Evolutionary conservation across 2,113 vertebrate genomes (phyloP).

Genomic region (Syngnathus scovelli): DNA sequence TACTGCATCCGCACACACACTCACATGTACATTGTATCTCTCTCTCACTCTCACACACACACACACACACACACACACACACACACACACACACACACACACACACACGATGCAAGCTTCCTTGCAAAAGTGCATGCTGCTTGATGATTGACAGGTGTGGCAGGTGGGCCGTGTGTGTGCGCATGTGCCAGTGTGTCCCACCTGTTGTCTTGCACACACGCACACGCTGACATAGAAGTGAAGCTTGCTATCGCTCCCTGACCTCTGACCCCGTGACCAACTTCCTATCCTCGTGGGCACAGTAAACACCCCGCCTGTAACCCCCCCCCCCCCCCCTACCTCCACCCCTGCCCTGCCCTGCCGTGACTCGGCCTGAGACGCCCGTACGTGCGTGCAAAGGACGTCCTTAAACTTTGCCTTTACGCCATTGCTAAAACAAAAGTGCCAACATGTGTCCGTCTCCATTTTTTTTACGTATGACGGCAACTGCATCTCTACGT

Average conservation of each 20-base stretch:
- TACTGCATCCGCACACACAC: neutral
- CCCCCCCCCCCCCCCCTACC: too few relatives aligned
- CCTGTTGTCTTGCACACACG: neutral
- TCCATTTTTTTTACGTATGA: neutral
- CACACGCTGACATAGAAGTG: too few relatives aligned
- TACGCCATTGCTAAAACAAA: too few relatives aligned
- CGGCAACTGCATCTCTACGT: too few relatives aligned
- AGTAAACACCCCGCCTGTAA: neutral
- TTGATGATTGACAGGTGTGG: neutral
- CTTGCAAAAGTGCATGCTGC: conserved; percentile 61
- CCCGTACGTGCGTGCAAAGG: too few relatives aligned
- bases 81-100: conserved; percentile 71
- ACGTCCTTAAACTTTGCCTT: too few relatives aligned
- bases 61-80: conserved; percentile 70
- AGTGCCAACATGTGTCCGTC: too few relatives aligned
- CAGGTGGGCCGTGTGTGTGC: neutral
- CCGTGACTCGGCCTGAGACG: too few relatives aligned
- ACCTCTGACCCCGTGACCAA: neutral
- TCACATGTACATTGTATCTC: neutral
- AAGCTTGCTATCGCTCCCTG: neutral
- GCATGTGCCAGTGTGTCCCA: neutral
- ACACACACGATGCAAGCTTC: conserved; percentile 67
- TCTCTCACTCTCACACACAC: conserved; percentile 34
- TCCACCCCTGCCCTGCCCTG: too few relatives aligned
- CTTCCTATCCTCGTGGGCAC: neutral